These are phyloP conservation scores for Myiopsitta monachus DNA, from an alignment of 2,113 vertebrate genomes.

Conservation along the genomic window DNA sequence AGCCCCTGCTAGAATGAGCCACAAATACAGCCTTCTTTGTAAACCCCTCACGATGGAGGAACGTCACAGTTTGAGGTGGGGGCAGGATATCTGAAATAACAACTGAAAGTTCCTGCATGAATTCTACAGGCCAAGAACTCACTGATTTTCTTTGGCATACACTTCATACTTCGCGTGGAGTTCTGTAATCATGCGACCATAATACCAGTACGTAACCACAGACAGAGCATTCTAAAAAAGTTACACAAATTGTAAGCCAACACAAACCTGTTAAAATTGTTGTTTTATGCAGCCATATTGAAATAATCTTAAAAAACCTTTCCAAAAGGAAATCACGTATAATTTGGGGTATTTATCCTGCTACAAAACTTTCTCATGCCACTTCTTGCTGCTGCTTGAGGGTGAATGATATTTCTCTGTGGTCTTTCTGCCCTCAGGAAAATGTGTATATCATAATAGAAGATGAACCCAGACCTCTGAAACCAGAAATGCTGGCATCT, in stretches of 20 bases:
- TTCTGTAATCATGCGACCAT: not conserved
- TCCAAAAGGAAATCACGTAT: not conserved
- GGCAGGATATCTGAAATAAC: slow-evolving; percentile 5
- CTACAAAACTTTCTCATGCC: not conserved
- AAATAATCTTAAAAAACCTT: not conserved
- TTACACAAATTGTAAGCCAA: slow-evolving; percentile 23
- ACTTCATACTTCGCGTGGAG: not conserved
- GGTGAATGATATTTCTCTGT: not conserved
- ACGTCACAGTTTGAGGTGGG: not conserved
- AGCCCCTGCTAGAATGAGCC: not conserved
- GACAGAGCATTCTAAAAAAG: not conserved
- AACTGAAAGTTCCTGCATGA: not conserved
- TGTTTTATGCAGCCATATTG: not conserved
- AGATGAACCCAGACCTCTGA: not conserved
- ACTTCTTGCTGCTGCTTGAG: not conserved
- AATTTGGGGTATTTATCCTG: not conserved
- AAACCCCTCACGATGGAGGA: not conserved
- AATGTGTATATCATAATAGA: not conserved
- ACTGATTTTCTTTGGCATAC: not conserved
- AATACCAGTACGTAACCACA: slow-evolving; percentile 18
- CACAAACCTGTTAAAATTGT: slow-evolving; percentile 25
- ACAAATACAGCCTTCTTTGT: not conserved
- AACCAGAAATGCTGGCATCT: not conserved
- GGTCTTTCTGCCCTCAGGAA: not conserved
- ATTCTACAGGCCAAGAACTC: slow-evolving; percentile 4